Base-by-base conservation (phyloP, 2,888 invertebrate genomes). In the Cordilura impudica region DNA sequence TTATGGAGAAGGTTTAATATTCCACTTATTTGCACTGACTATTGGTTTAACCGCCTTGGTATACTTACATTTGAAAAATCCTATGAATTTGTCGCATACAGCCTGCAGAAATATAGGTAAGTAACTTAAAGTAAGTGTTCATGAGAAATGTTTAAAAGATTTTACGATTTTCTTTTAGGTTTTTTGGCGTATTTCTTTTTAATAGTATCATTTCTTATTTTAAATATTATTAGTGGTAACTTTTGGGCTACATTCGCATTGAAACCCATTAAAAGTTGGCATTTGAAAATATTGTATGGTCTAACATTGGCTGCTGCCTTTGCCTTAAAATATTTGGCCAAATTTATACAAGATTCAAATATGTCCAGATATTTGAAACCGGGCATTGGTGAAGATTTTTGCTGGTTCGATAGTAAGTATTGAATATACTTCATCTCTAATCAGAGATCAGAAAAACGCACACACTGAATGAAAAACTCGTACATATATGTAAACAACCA, bases 331-430 rank as follows among this genome's bases (percentile, higher is more conserved):
- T 87, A 85, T 65, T 19, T 84, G 3, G 80, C 85, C 0, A 84
- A 84, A 65, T 86, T 84, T 23, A 85, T 84, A 1, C 87, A 86
- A 79, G 87, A 87, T 67, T 86, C 86, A 0, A 82, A 79, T 29
- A 26, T 87, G 18, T 81, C 83, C 4, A 84, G 85, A 16, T 81
- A 85, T 47, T 75, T 82, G 0, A 86, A 87, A 61, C 86, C 86
- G 0, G 86, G 86, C n/a, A 86, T 86, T 74, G 86, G 86, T 4
- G 85, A 85, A 60, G 85, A 85, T 29, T 87, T 85, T 26, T 86
- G 86, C 76, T 86, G 86, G 86, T 86, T 86, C 19, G 87, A 86
- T 73, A 84, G 86, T 86, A 35, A 29, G 81, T 56, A 19, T 39
- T 6, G 10, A 4, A 10, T 1, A 8, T n/a, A 29, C 6, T 21